Percentiles rank a stretch among this genome's conserved stretches.
phyloP scores from a whole-genome alignment of 1,140 invertebrate genomes.

The Reticulitermes speratus region DNA sequence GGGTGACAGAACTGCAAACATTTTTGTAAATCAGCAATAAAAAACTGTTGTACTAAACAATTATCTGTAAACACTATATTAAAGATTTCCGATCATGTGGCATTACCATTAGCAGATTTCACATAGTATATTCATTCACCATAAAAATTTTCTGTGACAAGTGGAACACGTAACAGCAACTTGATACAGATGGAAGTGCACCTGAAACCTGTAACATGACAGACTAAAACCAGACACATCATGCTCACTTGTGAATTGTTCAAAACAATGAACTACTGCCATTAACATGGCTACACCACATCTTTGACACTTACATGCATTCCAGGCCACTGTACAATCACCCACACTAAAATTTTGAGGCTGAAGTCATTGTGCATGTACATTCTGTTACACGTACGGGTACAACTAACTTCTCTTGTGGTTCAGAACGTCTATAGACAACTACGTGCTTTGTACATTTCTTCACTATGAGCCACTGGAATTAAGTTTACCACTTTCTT shows the following conservation, averaged over 20 bases:
- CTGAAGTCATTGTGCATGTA: not conserved
- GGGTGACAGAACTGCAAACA: not conserved
- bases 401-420: not conserved
- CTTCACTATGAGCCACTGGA: not conserved
- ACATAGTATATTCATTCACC: not conserved
- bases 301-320: not conserved
- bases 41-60: not conserved
- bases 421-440: not conserved
- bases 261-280: not conserved
- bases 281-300: not conserved
- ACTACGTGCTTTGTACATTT: not conserved
- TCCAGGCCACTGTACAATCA: not conserved
- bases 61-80: not conserved
- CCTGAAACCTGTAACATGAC: not conserved
- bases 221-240: not conserved
- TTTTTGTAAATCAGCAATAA: not conserved
- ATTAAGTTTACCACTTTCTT: not conserved
- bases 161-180: not conserved
- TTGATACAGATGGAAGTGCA: not conserved
- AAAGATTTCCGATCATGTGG: not conserved
- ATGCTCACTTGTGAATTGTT: not conserved
- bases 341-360: not conserved
- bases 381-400: not conserved
- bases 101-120: not conserved
- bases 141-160: slow-evolving; percentile 3